Conservation (phyloP, 2,797 vertebrate genomes). For the Microtus obscurus region DNA sequence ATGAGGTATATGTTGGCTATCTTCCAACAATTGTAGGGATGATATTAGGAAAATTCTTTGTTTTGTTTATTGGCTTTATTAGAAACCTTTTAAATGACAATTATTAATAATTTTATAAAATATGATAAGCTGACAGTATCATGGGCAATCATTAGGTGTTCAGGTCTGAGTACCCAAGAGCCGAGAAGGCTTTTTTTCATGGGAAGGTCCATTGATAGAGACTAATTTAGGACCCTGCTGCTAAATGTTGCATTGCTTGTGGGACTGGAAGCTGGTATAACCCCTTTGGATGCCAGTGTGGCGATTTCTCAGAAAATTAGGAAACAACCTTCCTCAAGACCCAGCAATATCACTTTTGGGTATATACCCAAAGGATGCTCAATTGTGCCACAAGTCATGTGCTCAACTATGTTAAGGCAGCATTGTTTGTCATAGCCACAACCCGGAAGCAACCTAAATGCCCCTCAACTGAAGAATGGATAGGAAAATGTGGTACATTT, state of each 20-base stretch:
- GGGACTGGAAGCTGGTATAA: too few species aligned
- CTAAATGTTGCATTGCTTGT: not conserved
- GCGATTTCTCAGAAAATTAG: too few species aligned
- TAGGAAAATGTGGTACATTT: too few species aligned
- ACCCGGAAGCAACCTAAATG: too few species aligned
- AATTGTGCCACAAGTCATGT: too few species aligned
- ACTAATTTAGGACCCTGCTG: not conserved
- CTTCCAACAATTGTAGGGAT: not conserved
- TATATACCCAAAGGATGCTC: too few species aligned
- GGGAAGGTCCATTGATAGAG: not conserved
- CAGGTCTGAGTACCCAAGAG: not conserved
- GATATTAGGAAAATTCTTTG: not conserved
- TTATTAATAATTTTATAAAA: not conserved
- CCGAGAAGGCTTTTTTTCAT: not conserved
- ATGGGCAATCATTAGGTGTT: not conserved
- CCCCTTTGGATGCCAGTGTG: too few species aligned
- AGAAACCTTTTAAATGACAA: not conserved
- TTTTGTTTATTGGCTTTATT: not conserved
- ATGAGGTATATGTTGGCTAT: not conserved
- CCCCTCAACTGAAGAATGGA: too few species aligned
- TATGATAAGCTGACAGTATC: not conserved
- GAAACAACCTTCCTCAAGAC: too few species aligned
- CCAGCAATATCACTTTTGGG: too few species aligned
- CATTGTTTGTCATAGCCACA: too few species aligned
- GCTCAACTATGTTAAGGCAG: too few species aligned